These are phyloP conservation scores for Cheilosia grossa DNA, from an alignment of 2,888 invertebrate species.

Conservation along the genomic window DNA sequence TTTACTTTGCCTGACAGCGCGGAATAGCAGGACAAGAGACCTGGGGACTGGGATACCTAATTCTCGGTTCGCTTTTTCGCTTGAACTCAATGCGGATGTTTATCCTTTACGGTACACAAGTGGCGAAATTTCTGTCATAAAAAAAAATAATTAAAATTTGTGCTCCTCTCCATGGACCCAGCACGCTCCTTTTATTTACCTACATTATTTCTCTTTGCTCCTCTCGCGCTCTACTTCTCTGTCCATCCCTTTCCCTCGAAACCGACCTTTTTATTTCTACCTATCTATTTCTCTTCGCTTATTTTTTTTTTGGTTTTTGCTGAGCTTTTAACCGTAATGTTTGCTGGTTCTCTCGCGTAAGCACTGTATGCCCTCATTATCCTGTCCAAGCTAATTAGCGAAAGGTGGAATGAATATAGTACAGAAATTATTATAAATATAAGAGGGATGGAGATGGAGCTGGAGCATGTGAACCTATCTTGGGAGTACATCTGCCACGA, in stretches of 20 bases:
- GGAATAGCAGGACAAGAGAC: slow-evolving; percentile 43
- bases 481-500: slow-evolving; percentile 57
- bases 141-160: slow-evolving; percentile 70
- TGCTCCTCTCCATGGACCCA: slow-evolving; percentile 54
- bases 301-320: slow-evolving; percentile 19
- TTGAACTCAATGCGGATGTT: slow-evolving; percentile 67
- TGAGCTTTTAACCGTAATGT: slow-evolving; percentile 42
- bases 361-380: slow-evolving; percentile 67
- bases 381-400: slow-evolving; percentile 69
- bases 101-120: slow-evolving; percentile 66
- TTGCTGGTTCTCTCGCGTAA: slow-evolving; percentile 60
- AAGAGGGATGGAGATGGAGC: slow-evolving; percentile 32
- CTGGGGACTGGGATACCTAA: slow-evolving; percentile 56
- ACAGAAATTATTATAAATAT: slow-evolving; percentile 67
- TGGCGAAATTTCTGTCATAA: slow-evolving; percentile 70
- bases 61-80: slow-evolving; percentile 64
- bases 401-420: slow-evolving; percentile 59
- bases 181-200: slow-evolving; percentile 47
- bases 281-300: not conserved
- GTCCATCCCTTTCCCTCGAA: slow-evolving; percentile 13
- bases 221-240: slow-evolving; percentile 5
- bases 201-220: slow-evolving; percentile 1
- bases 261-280: slow-evolving; percentile 56
- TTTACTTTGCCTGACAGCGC: slow-evolving; percentile 52
- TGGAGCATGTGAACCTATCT: slow-evolving; percentile 50